A percentile compares a stretch with the other conserved stretches of the same genome.
Conservation (phyloP, 2,888 invertebrate genomes). For the Acleris literana region DNA sequence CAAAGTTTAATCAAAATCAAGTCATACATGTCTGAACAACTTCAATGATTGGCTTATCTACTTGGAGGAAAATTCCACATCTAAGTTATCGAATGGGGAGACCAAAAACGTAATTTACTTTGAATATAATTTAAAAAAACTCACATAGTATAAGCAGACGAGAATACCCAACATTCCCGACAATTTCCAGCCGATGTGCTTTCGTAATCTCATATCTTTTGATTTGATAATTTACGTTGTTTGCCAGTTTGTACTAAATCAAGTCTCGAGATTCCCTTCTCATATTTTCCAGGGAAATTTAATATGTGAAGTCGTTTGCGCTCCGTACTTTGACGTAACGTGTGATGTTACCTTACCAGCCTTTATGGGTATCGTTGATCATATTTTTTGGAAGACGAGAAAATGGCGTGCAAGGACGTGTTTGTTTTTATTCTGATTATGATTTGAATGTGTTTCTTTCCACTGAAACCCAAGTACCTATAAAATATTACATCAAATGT, state of each 20-base stretch:
- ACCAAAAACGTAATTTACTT: constrained; percentile 6
- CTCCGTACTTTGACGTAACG: constrained; percentile 9
- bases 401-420: background rate
- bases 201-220: constrained; percentile 40
- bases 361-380: constrained; percentile 18
- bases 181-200: constrained; percentile 3
- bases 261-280: constrained; percentile 31
- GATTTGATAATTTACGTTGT: constrained; percentile 52
- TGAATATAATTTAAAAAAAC: constrained; percentile 7
- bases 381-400: constrained; percentile 4
- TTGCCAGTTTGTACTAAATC: constrained; percentile 48
- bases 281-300: constrained; percentile 21
- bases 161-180: background rate
- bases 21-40: too few species aligned
- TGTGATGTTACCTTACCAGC: background rate
- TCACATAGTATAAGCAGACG: background rate
- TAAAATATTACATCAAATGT: too few species aligned
- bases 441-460: background rate
- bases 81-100: background rate
- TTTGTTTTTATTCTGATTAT: background rate
- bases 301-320: constrained; percentile 16
- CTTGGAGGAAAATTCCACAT: too few species aligned
- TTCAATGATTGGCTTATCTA: too few species aligned
- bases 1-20: too few species aligned
- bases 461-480: background rate